phyloP scores from a whole-genome alignment of 2,888 invertebrate genomes.

The Tortrix viridana region DNA sequence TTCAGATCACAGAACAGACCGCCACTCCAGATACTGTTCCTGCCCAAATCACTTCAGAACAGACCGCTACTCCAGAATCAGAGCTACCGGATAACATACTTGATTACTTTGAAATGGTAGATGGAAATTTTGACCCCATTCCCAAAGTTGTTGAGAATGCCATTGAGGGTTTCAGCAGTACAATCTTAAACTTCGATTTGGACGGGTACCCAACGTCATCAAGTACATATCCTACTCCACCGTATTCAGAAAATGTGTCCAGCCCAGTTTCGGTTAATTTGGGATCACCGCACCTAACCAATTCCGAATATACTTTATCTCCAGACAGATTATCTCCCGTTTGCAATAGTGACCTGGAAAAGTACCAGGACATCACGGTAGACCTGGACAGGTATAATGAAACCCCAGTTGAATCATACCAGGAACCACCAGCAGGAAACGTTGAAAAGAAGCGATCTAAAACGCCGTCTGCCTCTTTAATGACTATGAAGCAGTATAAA shows the following conservation, averaged over 20 bases:
- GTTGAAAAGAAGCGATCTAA: conserved; percentile 46
- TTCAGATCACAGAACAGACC: too few species aligned
- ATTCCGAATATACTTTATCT: conserved; percentile 59
- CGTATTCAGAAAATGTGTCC: conserved; percentile 61
- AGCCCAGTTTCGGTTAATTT: conserved; percentile 64
- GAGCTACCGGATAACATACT: conserved; percentile 41
- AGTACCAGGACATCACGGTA: conserved; percentile 62
- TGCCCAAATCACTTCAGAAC: too few species aligned
- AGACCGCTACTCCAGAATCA: conserved; percentile 3
- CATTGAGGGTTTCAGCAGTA: conserved; percentile 12
- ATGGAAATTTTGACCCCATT: conserved; percentile 25
- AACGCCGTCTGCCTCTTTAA: conserved; percentile 48
- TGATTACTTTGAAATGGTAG: conserved; percentile 44
- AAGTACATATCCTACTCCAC: conserved; percentile 57
- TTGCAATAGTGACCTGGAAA: conserved; percentile 62
- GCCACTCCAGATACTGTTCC: too few species aligned
- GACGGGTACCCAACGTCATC: conserved; percentile 3
- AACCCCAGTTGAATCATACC: conserved; percentile 41
- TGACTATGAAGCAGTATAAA: conserved; percentile 68
- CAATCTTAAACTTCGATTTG: conserved; percentile 20
- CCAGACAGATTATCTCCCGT: conserved; percentile 61
- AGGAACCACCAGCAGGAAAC: conserved; percentile 23
- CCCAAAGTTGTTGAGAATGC: conserved; percentile 4
- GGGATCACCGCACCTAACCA: conserved; percentile 52
- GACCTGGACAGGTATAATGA: conserved; percentile 48